Evolutionary conservation across 2,113 vertebrate species (phyloP), one percentile per base, ranked within the genome.

Genomic region (Gallinago undulata): DNA sequence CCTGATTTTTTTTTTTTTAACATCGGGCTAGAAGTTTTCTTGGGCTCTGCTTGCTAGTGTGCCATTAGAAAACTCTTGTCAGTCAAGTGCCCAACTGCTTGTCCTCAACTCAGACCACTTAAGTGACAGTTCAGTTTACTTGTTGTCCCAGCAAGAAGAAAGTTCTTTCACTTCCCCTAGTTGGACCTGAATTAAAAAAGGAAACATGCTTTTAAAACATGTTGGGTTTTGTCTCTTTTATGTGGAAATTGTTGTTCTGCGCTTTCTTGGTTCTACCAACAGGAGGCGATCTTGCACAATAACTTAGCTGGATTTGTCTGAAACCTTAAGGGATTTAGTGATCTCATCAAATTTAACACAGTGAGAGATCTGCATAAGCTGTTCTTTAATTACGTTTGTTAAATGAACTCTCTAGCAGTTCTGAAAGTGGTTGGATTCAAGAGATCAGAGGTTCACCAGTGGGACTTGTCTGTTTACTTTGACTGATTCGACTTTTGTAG

Each of bases 281-380:
- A 93, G 97, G 91, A 87, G 97, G 96, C 92, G 82, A 21, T 63
- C 77, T 24, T 57, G 63, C 64, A 23, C 69, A 11, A 3, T 8
- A 57, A 48, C n/a, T 1, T 56, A 31, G 11, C 50, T 18, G 45
- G 14, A 31, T 53, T 53, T 37, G 8, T 3, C 13, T 10, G 28
- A 43, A 43, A 25, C 48, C 13, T 3, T 1, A 7, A 14, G 6
- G 4, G 3, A 35, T 23, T 48, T 48, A 9, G 12, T 48, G 13
- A 4, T 7, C 23, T 21, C 18, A 13, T 45, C 21, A 4, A 9
- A 23, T 7, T 2, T 5, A 19, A 8, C 43, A 6, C 31, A 8
- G 4, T 3, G 8, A 6, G 24, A 2, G 23, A 24, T 4, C 1
- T 5, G 5, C 21, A 1, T 16, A 35, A 48, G 83, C 59, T 28